Percentiles rank a stretch among this genome's conserved stretches.
Conservation (phyloP, 2,113 vertebrate species). For the Chaenocephalus aceratus region DNA sequence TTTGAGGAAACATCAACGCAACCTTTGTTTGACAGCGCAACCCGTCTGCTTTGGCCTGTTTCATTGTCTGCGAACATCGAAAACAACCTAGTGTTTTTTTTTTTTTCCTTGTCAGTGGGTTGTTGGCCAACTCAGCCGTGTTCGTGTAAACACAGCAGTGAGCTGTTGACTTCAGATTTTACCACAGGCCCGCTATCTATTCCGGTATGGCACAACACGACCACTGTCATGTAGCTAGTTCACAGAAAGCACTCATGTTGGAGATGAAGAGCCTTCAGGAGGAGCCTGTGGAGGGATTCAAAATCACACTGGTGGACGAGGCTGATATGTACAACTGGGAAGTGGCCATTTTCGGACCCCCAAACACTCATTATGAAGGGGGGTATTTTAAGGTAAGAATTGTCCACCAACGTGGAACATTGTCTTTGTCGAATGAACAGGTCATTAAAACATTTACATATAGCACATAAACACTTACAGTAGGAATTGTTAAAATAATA, state of each 20-base stretch:
- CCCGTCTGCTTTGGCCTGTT: conserved; percentile 69
- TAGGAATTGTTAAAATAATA: too few relatives aligned
- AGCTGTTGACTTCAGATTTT: conserved; percentile 48
- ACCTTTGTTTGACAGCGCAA: conserved; percentile 41
- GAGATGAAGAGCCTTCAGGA: conserved; percentile 97
- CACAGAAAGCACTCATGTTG: conserved; percentile 94
- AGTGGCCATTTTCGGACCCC: conserved; percentile 97
- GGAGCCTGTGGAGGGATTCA: conserved; percentile 97
- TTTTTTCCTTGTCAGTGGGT: conserved; percentile 21
- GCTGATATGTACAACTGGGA: conserved; percentile 98
- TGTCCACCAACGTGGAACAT: not conserved
- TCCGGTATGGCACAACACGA: conserved; percentile 83
- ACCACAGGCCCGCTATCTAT: conserved; percentile 3
- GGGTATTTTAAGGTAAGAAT: conserved; percentile 95
- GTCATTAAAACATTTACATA: not conserved
- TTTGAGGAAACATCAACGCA: conserved; percentile 23
- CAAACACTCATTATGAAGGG: conserved; percentile 96
- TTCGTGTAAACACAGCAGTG: conserved; percentile 44
- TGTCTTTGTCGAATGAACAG: not conserved
- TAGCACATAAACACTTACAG: too few relatives aligned
- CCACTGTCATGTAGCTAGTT: conserved; percentile 89
- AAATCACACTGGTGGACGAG: conserved; percentile 95
- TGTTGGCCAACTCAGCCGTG: conserved; percentile 21
- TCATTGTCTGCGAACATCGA: conserved; percentile 57
- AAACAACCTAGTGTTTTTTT: conserved; percentile 41